Percentiles rank a stretch among this genome's conserved stretches.
Conservation (phyloP, 1,140 invertebrate genomes). For the Cotesia typhae region DNA sequence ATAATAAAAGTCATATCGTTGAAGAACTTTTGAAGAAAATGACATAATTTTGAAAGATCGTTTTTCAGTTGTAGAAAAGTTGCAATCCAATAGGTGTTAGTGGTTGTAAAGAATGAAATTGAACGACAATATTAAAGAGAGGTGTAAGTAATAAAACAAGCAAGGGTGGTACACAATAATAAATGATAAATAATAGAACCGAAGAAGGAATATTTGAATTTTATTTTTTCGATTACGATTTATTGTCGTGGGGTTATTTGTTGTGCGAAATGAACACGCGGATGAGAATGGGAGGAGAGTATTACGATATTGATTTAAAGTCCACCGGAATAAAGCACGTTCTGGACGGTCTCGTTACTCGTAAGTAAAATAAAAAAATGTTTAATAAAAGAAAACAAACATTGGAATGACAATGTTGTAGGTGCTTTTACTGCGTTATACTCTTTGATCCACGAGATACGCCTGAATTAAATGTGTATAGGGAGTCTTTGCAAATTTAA, state of each 20-base stretch:
- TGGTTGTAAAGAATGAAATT: too few species aligned
- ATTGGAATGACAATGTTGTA: conserved; percentile 2
- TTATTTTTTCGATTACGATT: conserved; percentile 34
- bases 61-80: too few species aligned
- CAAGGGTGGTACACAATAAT: background rate
- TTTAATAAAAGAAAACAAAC: background rate
- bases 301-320: conserved; percentile 32
- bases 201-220: conserved; percentile 25
- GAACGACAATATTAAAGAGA: too few species aligned
- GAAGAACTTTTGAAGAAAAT: too few species aligned
- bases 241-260: conserved; percentile 26
- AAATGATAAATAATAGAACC: conserved; percentile 20
- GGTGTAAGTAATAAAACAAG: background rate
- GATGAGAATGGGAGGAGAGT: conserved; percentile 17
- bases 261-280: conserved; percentile 31
- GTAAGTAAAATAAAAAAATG: conserved; percentile 5
- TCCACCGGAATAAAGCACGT: conserved; percentile 27
- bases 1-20: too few species aligned
- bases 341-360: background rate
- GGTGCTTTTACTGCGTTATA: conserved; percentile 2
- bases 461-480: too few species aligned
- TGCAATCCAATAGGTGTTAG: too few species aligned
- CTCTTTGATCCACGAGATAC: conserved; percentile 1
- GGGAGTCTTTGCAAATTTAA: too few species aligned
- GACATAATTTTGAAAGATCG: too few species aligned